phyloP scores from a whole-genome alignment of 2,113 vertebrate species.

The Strigops habroptila region DNA sequence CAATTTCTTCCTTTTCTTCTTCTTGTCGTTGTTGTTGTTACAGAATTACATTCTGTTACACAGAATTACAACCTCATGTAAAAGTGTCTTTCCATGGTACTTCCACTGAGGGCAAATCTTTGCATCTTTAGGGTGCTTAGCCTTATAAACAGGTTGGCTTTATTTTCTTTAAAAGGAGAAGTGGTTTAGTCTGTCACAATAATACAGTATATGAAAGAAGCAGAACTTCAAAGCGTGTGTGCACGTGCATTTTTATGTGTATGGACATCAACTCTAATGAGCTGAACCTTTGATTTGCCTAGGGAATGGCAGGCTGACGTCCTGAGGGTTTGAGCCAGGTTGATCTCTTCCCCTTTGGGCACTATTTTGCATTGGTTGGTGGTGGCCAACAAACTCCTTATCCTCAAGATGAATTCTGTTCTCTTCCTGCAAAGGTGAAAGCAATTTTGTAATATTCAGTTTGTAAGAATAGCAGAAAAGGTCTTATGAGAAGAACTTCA shows the following conservation, averaged over 20 bases:
- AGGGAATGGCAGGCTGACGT: background rate
- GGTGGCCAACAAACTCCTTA: background rate
- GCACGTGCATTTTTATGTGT: rapidly evolving
- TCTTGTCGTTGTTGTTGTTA: too few relatives aligned
- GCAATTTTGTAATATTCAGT: background rate
- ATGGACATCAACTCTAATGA: background rate
- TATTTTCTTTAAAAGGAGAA: background rate
- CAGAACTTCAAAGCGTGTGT: background rate
- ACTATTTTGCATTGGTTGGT: background rate
- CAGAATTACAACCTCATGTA: background rate
- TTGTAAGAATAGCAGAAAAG: background rate
- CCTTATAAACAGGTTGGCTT: background rate
- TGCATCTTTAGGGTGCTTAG: background rate
- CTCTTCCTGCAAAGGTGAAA: background rate
- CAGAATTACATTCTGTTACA: too few relatives aligned
- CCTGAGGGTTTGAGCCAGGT: background rate
- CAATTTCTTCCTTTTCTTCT: background rate
- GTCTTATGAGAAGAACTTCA: background rate
- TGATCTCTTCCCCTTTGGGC: background rate
- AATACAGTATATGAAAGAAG: background rate
- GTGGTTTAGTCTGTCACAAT: background rate
- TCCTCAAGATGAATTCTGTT: background rate
- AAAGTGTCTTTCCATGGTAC: background rate
- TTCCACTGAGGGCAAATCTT: background rate
- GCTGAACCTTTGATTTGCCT: background rate